These are phyloP conservation scores for Holothuria scabra DNA, from an alignment of 53 echinoderm and acorn worm species.

Conservation along the genomic window DNA sequence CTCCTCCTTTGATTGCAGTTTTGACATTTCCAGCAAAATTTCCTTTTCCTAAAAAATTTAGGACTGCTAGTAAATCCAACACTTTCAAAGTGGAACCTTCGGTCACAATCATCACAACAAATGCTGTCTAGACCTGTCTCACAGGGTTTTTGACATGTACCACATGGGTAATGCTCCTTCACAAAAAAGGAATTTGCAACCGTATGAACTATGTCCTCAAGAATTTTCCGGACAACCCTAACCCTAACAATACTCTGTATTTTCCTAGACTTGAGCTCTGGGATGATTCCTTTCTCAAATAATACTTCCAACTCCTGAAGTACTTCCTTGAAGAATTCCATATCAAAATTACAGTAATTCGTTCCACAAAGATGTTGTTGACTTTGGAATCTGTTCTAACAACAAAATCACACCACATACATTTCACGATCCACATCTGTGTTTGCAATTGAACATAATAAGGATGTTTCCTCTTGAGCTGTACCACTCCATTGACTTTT, in stretches of 20 bases:
- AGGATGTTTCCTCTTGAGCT: slow-evolving; percentile 38
- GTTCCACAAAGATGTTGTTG: slow-evolving; percentile 63
- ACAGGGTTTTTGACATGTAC: too few relatives aligned
- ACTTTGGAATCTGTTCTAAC: slow-evolving; percentile 44
- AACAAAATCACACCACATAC: slow-evolving; percentile 61
- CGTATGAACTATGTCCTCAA: slow-evolving; percentile 52
- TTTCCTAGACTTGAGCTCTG: slow-evolving; percentile 44
- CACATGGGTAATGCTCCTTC: too few relatives aligned
- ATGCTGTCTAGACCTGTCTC: too few relatives aligned
- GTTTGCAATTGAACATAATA: slow-evolving; percentile 66
- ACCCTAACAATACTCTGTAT: slow-evolving; percentile 38
- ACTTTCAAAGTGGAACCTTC: too few relatives aligned
- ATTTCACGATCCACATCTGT: slow-evolving; percentile 58
- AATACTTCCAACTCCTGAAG: slow-evolving; percentile 50
- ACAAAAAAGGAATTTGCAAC: slow-evolving; percentile 1
- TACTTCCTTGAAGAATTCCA: slow-evolving; percentile 29
- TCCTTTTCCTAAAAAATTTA: too few relatives aligned
- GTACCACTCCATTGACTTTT: slow-evolving; percentile 41
- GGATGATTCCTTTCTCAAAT: slow-evolving; percentile 51
- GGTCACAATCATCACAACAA: too few relatives aligned
- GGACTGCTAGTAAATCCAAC: too few relatives aligned
- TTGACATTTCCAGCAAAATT: too few relatives aligned
- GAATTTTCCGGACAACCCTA: slow-evolving; percentile 57
- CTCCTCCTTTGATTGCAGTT: too few relatives aligned
- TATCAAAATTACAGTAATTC: slow-evolving; percentile 39